Base-by-base conservation (phyloP, 2,888 invertebrate species). In the Watsonalla binaria region DNA sequence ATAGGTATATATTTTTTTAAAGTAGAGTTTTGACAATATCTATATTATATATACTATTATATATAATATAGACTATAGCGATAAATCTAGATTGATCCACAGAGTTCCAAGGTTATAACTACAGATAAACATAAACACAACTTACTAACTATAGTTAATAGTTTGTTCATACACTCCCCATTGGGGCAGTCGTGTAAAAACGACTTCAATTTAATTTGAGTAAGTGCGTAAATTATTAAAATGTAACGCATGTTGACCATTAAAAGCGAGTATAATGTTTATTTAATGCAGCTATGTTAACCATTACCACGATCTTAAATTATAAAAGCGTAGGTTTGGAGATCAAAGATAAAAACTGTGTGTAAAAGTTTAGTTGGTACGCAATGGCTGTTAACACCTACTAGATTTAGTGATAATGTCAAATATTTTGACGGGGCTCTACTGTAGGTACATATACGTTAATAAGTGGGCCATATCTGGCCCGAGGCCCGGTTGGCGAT, bases 301-400 rank as follows among this genome's bases (percentile, higher is more conserved):
- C 13, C 49, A 15, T 49, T 39, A 49, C 39, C 15, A 13, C 6
- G 37, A 35, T 48, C 37, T 37, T 48, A 49, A 15, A 49, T 37
- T 49, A 37, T 15, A 9, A 37, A 15, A 9, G 15, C 13, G 47
- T 59, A 51, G 46, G 49, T 50, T 56, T 48, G 42, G 51, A 63
- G 67, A 63, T 65, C 52, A 42, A 54, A 65, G 65, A 67, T 67
- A 65, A 61, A 59, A 53, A 37, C 35, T 46, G 50, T 55, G 55
- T 61, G 58, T 63, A 45, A 57, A 59, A 57, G 14, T 39, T 37
- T 62, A 52, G 58, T 59, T 52, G 58, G 63, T 58, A 61, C 58
- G 58, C 55, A 54, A 51, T 60, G 54, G 58, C 52, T 53, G 35
- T 54, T 55, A 56, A 65, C 58, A 63, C 53, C 34, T 48, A 49